Base-by-base conservation (phyloP, 2,888 invertebrate genomes). In the Leptinotarsa rubiginosa region DNA sequence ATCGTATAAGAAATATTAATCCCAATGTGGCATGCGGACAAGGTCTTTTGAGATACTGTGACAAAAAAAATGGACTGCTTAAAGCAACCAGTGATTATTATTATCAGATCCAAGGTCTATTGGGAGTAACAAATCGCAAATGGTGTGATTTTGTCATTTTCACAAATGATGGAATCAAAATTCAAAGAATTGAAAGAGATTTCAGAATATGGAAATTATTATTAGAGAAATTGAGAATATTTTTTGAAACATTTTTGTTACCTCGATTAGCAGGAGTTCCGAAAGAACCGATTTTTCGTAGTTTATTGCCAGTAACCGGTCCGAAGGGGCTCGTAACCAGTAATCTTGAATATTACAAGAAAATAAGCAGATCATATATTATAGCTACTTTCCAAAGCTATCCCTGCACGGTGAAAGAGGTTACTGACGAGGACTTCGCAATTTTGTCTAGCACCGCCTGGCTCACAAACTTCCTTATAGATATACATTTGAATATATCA, bases 1-100 rank as follows among this genome's bases (percentile, higher is more conserved):
- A 77, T 54, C 79, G 77, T 65, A 80, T 80, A 1, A 66, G 72
- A 67, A 73, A 81, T 20, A 67, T 70, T 16, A 77, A 68, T 4
- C 59, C 80, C 2, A 74, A 76, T 52, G 78, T 80, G 13, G 80
- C 79, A 3, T 72, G 78, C 22, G 49, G 65, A 52, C 16, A n/a
- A 18, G n/a, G n/a, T n/a, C 52, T 52, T 52, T 52, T n/a, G 52
- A 15, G n/a, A 52, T 52, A 52, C 52, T 52, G 18, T 5, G 52
- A 56, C 3, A 12, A 20, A 22, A 10, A 56, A 22, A 22, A 7
- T 22, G 56, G 56, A 22, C 5, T 16, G 10, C 13, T 56, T 7
- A 56, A 56, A 13, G 15, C 0, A 22, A 22, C 22, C 56, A 7
- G 12, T 22, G 1, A 10, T 22, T 56, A 56, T 56, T 22, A 22